Evolutionary conservation across 2,113 vertebrate species (phyloP).

Genomic region (Callipepla californica): DNA sequence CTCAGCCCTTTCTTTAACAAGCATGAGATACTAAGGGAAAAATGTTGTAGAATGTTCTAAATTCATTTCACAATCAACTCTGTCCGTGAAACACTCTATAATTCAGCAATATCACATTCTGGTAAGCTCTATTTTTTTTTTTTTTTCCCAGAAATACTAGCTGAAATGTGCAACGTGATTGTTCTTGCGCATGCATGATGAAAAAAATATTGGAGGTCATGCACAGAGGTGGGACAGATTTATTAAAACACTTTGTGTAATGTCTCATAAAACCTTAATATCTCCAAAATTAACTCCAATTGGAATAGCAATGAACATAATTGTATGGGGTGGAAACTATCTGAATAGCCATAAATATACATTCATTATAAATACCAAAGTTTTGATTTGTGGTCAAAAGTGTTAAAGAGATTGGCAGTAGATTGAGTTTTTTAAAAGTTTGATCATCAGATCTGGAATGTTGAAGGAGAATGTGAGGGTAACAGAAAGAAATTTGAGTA

Average conservation of each 20-base stretch:
- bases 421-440: not conserved
- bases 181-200: not conserved
- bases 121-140: not conserved
- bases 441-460: not conserved
- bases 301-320: not conserved
- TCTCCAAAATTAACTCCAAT: slow-evolving; percentile 9
- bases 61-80: slow-evolving; percentile 17
- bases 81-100: not conserved
- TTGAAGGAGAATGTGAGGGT: not conserved
- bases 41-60: not conserved
- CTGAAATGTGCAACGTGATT: not conserved
- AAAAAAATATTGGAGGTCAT: slow-evolving; percentile 24
- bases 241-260: slow-evolving; percentile 18
- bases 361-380: not conserved
- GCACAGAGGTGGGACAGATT: not conserved
- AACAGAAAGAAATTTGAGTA: not conserved
- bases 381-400: not conserved
- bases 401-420: not conserved
- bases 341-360: not conserved
- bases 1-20: not conserved
- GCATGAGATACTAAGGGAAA: not conserved
- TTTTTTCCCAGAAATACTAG: not conserved
- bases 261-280: not conserved
- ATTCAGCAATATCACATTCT: slow-evolving; percentile 43
- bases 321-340: not conserved